phyloP scores from a whole-genome alignment of 2,113 vertebrate species.

The Antennarius striatus region DNA sequence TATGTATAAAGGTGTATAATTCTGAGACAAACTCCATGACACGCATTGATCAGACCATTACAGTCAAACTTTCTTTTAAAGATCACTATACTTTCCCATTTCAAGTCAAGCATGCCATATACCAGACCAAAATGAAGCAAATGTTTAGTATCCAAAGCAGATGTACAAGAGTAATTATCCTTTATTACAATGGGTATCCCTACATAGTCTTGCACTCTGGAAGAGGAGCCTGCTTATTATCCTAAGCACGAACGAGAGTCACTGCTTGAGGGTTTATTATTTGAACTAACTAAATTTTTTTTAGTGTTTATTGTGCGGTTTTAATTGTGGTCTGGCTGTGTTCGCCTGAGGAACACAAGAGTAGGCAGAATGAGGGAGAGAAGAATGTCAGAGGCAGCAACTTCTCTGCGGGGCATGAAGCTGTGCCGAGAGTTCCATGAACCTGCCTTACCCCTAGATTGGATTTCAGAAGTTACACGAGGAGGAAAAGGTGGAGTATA shows the following conservation, averaged over 20 bases:
- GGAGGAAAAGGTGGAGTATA: constrained; percentile 12
- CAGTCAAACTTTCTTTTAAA: too few species aligned
- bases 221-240: constrained; percentile 46
- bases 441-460: constrained; percentile 51
- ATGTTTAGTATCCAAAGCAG: constrained; percentile 25
- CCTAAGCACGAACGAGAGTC: constrained; percentile 17
- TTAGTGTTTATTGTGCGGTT: constrained; percentile 64
- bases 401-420: constrained; percentile 30
- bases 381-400: constrained; percentile 62
- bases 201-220: constrained; percentile 26
- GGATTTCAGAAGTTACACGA: constrained; percentile 57
- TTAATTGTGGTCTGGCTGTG: constrained; percentile 51
- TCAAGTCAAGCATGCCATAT: too few species aligned
- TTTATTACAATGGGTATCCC: constrained; percentile 41
- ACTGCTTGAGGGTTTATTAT: constrained; percentile 61
- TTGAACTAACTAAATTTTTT: constrained; percentile 51
- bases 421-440: constrained; percentile 29
- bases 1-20: too few species aligned
- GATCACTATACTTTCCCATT: too few species aligned
- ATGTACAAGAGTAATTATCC: constrained; percentile 47
- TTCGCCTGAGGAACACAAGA: constrained; percentile 25
- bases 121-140: background rate
- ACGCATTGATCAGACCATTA: too few species aligned
- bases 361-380: constrained; percentile 30
- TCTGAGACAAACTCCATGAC: too few species aligned